Percentiles rank a stretch among this genome's conserved stretches.
Evolutionary conservation across 2,888 invertebrate species (phyloP).

Genomic region (Papilio protenor): DNA sequence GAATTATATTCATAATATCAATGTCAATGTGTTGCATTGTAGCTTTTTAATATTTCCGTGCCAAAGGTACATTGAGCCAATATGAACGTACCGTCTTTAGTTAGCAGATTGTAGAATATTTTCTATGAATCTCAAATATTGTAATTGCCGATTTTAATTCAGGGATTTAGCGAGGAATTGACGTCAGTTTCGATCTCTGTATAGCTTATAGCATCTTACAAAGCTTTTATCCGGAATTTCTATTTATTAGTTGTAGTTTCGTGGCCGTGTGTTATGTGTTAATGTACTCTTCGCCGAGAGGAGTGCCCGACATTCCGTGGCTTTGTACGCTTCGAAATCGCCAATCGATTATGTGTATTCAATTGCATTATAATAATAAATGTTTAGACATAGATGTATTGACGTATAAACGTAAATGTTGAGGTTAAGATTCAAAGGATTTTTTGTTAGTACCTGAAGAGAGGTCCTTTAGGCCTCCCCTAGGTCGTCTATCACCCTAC

Average conservation of each 20-base stretch:
- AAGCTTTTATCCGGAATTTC: slow-evolving; percentile 1
- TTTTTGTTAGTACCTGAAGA: slow-evolving; percentile 28
- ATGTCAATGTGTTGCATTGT: slow-evolving; percentile 18
- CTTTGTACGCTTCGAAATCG: slow-evolving; percentile 59
- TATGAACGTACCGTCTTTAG: slow-evolving; percentile 1
- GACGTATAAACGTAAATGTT: slow-evolving; percentile 35
- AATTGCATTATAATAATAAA: slow-evolving; percentile 35
- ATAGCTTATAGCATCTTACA: too few species aligned
- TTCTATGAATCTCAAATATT: slow-evolving; percentile 7
- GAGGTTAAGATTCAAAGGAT: slow-evolving; percentile 30
- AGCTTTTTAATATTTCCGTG: slow-evolving; percentile 35
- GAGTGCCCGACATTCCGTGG: slow-evolving; percentile 60
- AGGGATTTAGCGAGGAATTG: slow-evolving; percentile 35
- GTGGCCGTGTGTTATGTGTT: slow-evolving; percentile 16
- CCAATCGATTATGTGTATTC: slow-evolving; percentile 52
- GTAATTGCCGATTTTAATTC: neutral
- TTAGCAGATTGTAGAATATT: neutral
- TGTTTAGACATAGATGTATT: slow-evolving; percentile 42
- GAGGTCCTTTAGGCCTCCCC: slow-evolving; percentile 36
- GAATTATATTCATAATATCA: slow-evolving; percentile 32
- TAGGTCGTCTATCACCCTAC: slow-evolving; percentile 48
- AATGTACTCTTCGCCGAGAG: slow-evolving; percentile 26
- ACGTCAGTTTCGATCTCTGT: neutral
- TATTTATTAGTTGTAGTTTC: neutral
- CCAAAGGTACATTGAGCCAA: slow-evolving; percentile 32